phyloP scores from a whole-genome alignment of 2,888 invertebrate species.

The Idaea aversata region DNA sequence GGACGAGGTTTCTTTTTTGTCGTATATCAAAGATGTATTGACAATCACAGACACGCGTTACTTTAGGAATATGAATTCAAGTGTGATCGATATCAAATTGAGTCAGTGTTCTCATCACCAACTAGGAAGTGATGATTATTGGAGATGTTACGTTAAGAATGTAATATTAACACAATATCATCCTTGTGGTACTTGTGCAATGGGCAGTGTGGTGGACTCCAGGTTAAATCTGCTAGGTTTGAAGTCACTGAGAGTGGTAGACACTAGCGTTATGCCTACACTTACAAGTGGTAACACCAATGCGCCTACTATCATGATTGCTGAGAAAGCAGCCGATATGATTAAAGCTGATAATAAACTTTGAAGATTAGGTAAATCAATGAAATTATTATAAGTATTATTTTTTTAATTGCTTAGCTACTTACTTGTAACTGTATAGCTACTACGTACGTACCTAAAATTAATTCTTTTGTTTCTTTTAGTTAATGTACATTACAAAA shows the following conservation, averaged over 20 bases:
- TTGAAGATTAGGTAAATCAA: neutral
- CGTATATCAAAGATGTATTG: constrained; percentile 38
- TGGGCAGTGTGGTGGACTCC: constrained; percentile 56
- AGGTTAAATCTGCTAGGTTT: constrained; percentile 32
- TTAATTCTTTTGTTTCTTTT: too few species aligned
- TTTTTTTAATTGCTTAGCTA: too few species aligned
- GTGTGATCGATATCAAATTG: constrained; percentile 32
- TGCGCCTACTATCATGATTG: constrained; percentile 60
- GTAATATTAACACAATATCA: constrained; percentile 82
- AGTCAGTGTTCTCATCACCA: constrained; percentile 34
- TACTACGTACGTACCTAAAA: too few species aligned
- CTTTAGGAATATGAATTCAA: constrained; percentile 36
- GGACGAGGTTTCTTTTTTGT: constrained; percentile 42
- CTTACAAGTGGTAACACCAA: constrained; percentile 79
- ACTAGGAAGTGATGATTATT: constrained; percentile 42
- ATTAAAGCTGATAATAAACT: constrained; percentile 18
- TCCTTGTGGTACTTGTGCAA: constrained; percentile 49
- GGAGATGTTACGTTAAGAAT: constrained; percentile 45
- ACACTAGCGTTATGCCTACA: constrained; percentile 59
- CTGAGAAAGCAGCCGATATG: constrained; percentile 31
- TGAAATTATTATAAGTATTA: too few species aligned
- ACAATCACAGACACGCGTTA: constrained; percentile 39
- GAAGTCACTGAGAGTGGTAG: constrained; percentile 25
- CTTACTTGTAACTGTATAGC: too few species aligned
- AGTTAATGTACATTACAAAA: too few species aligned